Base-by-base conservation (phyloP, 2,113 vertebrate species). In the Theristicus caerulescens region DNA sequence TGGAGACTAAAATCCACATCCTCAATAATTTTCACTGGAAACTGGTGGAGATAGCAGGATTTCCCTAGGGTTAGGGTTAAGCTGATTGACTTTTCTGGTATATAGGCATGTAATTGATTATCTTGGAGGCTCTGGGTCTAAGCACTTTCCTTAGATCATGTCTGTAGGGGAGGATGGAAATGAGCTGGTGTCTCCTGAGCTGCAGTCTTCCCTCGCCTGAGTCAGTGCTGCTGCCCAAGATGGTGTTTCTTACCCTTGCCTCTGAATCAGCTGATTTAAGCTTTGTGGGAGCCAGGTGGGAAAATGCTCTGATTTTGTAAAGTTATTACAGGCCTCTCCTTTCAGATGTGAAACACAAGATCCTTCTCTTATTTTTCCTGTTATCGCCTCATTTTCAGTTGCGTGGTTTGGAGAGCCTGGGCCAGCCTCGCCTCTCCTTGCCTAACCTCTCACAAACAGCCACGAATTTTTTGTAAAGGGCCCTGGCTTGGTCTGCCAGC, bases 81-180 rank as follows among this genome's bases (percentile, higher is more conserved):
- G 90, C 93, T 93, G 96, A 93, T 93, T 91, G 94, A 87, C 89
- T 97, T 91, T 96, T 85, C 94, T 95, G 49, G 95, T 95, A 46
- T 73, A 95, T 57, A 58, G 54, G 93, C 73, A 90, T 91, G 84
- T 91, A 95, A 96, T 88, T 93, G 96, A 96, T 93, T 95, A 78
- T 93, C 66, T 83, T 76, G 46, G 67, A 96, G 55, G 71, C 85
- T 88, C 46, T 88, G 72, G 52, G 59, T 80, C 51, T 92, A 51
- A 83, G 51, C 46, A 11, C 73, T 90, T 96, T 86, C 40, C 66
- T 95, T 86, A 70, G 89, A 76, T 86, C 70, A 6, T 42, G 84
- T 69, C 74, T 83, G 70, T 57, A 89, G 66, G 74, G 74, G 29
- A 93, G 58, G 74, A 62, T 58, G 88, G 70, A 91, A 94, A 87